Conservation (phyloP, 2,888 invertebrate species). For the Amiota communis region DNA sequence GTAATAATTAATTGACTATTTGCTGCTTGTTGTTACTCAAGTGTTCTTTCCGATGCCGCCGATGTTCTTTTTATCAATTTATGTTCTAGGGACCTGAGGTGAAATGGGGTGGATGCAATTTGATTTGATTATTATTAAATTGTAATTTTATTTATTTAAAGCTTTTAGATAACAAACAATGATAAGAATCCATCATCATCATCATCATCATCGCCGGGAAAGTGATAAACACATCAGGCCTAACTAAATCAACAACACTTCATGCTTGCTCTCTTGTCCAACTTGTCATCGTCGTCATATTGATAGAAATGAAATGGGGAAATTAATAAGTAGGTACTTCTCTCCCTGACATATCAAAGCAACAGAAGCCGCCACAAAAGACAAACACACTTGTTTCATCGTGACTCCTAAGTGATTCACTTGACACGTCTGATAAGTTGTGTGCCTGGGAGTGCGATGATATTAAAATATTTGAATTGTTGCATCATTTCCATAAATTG, state of each 20-base stretch:
- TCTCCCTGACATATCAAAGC: slow-evolving; percentile 6
- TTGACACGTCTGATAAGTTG: no score
- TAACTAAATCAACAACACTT: no score
- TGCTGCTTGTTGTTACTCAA: slow-evolving; percentile 57
- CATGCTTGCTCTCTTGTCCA: not conserved
- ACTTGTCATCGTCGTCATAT: not conserved
- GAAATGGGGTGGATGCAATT: not conserved
- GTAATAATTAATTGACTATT: slow-evolving; percentile 67
- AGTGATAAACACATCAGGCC: not conserved
- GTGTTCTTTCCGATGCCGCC: slow-evolving; percentile 41
- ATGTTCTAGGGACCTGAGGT: no score
- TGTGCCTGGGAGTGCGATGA: slow-evolving; percentile 23
- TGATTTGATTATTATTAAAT: slow-evolving; percentile 61
- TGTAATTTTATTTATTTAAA: slow-evolving; percentile 66
- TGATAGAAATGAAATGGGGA: not conserved
- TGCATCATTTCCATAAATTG: slow-evolving; percentile 54
- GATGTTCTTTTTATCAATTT: not conserved
- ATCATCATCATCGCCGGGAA: not conserved
- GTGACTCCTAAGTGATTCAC: no score
- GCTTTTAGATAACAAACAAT: slow-evolving; percentile 53
- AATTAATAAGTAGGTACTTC: not conserved
- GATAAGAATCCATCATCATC: slow-evolving; percentile 49
- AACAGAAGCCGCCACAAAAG: slow-evolving; percentile 17
- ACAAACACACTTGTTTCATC: no score
- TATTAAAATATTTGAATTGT: slow-evolving; percentile 27